Base-by-base conservation (phyloP, 1,140 invertebrate species). In the Hetaerina americana region DNA sequence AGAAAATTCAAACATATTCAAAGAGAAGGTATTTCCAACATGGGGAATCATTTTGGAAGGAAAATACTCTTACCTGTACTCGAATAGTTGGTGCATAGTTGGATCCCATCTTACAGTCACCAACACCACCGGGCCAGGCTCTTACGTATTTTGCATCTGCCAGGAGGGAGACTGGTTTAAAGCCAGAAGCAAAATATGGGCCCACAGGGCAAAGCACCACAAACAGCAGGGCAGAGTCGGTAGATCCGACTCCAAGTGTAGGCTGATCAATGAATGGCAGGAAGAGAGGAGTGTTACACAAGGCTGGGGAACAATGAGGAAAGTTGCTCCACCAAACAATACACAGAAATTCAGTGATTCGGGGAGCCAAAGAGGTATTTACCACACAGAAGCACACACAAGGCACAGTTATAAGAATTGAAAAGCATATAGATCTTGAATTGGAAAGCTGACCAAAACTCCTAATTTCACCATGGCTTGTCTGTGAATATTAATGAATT, bases 81-180 rank as follows among this genome's bases (percentile, higher is more conserved):
- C 89, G 87, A 75, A 95, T 89, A 0, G 93, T 95, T 70, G 94
- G 92, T 66, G 87, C 93, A 78, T 95, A 95, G 82, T 95, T 95
- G 22, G 95, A 94, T 71, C 97, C 97, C 86, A 99, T 90, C 85
- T 99, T 99, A 72, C 87, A 88, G 77, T 92, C 90, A 27, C 97
- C 97, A 70, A 93, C 92, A 74, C 96, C 97, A 66, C 97, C 97
- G 6, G 95, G 96, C 92, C 96, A 99, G 25, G 97, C 94, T 72
- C 97, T 84, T 0, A 91, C 90, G 77, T 87, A 93, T 26, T 85
- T 79, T 0, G 93, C 91, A 83, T 95, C 90, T 57, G 93, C 93
- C 8, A 93, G 80, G 24, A 95, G 81, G 5, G 85, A 85, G 12
- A 96, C 87, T 0, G 92, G 90, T 75, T 93, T 89, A 75, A 90